phyloP scores from a whole-genome alignment of 2,888 invertebrate genomes.

The Himalopsyche japonica region DNA sequence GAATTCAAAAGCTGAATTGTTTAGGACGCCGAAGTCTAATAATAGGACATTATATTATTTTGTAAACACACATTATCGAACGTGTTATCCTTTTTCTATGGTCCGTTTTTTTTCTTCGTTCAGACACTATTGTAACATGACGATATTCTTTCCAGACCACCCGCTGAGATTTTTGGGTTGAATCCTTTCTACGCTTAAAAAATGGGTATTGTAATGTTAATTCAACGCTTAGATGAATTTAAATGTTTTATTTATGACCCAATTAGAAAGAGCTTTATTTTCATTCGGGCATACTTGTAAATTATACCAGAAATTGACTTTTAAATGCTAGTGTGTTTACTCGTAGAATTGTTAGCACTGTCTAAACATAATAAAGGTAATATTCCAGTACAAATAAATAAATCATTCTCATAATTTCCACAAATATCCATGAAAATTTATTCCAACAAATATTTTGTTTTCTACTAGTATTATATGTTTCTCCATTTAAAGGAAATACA shows the following conservation, averaged over 20 bases:
- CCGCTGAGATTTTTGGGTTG: not conserved
- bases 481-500: no score
- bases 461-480: no score
- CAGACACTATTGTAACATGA: not conserved
- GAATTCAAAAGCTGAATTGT: not conserved
- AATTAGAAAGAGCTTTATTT: not conserved
- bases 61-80: slow-evolving; percentile 38
- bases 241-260: not conserved
- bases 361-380: no score
- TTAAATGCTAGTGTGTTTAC: no score
- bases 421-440: no score
- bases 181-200: not conserved
- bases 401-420: no score
- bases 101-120: slow-evolving; percentile 2
- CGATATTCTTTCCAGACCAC: not conserved
- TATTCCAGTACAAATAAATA: no score
- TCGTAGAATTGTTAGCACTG: no score
- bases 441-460: no score
- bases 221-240: not conserved
- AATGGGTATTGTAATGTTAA: not conserved
- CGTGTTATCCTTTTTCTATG: slow-evolving; percentile 22
- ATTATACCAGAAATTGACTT: not conserved
- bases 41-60: slow-evolving; percentile 28
- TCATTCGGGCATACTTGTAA: not conserved
- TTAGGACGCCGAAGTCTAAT: slow-evolving; percentile 5